These are phyloP conservation scores for Larimichthys crocea DNA, from an alignment of 2,113 vertebrate species.

Conservation along the genomic window DNA sequence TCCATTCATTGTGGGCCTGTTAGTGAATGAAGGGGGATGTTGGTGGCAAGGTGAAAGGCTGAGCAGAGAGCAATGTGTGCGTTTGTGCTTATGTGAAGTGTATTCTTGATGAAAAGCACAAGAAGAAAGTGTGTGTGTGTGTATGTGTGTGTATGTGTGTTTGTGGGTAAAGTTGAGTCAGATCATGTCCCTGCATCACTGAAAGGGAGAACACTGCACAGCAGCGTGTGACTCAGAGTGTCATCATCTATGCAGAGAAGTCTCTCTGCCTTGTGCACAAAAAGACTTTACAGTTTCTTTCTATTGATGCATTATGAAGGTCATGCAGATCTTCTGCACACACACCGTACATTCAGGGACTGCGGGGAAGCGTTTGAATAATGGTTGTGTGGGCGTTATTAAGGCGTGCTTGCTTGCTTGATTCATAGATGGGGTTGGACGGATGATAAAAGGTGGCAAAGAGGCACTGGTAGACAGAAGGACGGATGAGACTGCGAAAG, in stretches of 20 bases:
- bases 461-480: background rate
- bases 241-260: slow-evolving; percentile 22
- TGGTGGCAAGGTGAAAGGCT: slow-evolving; percentile 70
- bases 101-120: background rate
- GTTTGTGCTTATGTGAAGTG: background rate
- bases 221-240: slow-evolving; percentile 44
- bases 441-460: slow-evolving; percentile 25
- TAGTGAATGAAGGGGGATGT: slow-evolving; percentile 64
- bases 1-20: slow-evolving; percentile 76
- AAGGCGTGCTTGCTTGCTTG: slow-evolving; percentile 35
- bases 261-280: background rate
- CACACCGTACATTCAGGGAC: slow-evolving; percentile 7
- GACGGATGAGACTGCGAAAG: background rate
- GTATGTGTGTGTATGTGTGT: background rate
- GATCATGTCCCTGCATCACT: background rate
- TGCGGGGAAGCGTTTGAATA: slow-evolving; percentile 20
- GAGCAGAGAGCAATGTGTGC: slow-evolving; percentile 28
- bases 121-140: background rate
- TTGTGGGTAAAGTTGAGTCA: slow-evolving; percentile 18
- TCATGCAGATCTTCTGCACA: background rate
- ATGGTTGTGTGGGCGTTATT: slow-evolving; percentile 20
- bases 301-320: slow-evolving; percentile 27
- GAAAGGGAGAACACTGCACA: slow-evolving; percentile 19
- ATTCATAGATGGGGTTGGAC: slow-evolving; percentile 42
- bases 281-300: slow-evolving; percentile 24